Evolutionary conservation across 2,797 vertebrate species (phyloP).

Genomic region (Danio aesculapii): DNA sequence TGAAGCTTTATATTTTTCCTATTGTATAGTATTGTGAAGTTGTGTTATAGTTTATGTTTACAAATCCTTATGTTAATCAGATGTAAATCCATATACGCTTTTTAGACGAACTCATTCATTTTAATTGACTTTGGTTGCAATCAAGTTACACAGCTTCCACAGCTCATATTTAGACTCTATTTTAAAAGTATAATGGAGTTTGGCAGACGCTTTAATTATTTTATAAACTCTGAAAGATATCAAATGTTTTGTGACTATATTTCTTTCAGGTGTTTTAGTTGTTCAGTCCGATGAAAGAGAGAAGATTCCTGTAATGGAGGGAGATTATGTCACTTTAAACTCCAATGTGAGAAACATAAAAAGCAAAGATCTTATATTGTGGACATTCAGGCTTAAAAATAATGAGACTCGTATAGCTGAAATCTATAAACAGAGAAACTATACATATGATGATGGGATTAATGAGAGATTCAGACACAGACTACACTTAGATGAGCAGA

Average conservation of each 20-base stretch:
- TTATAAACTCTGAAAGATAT: neutral
- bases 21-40: no score
- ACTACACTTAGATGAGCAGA: neutral
- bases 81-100: no score
- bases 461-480: constrained; percentile 1
- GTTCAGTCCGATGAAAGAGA: neutral
- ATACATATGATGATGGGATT: neutral
- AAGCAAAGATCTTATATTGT: rapidly evolving
- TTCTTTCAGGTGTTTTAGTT: neutral
- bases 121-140: no score
- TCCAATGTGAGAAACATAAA: neutral
- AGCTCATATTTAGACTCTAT: no score
- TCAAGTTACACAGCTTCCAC: no score
- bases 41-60: no score
- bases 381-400: rapidly evolving
- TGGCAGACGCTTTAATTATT: neutral
- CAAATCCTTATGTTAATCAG: no score
- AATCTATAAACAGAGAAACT: neutral
- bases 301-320: neutral
- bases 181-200: neutral
- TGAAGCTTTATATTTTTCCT: no score
- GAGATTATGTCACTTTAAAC: neutral
- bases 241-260: no score
- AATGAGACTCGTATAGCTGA: neutral
- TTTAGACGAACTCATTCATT: no score